Conservation (phyloP, 2,888 invertebrate genomes). For the Cosmorhoe ocellata region DNA sequence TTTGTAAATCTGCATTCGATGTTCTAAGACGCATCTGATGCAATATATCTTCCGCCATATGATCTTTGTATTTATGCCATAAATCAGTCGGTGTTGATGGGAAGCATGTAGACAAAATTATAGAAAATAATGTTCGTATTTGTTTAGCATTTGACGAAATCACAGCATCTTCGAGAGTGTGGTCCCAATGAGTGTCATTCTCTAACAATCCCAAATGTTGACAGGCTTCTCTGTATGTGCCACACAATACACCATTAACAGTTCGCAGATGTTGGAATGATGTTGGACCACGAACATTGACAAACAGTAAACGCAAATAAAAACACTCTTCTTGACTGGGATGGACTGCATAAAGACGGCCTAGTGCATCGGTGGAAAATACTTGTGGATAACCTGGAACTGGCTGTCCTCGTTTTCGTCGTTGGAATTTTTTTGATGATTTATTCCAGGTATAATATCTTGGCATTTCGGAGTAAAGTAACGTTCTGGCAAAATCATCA, state of each 20-base stretch:
- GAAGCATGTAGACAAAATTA: conserved; percentile 41
- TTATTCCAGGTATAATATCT: conserved; percentile 23
- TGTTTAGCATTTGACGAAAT: conserved; percentile 37
- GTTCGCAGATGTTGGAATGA: conserved; percentile 28
- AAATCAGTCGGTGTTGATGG: conserved; percentile 20
- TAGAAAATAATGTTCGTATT: conserved; percentile 43
- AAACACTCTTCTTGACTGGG: conserved; percentile 35
- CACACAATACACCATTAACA: conserved; percentile 22
- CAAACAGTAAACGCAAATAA: conserved; percentile 31
- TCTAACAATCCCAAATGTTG: conserved; percentile 40
- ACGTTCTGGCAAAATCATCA: conserved; percentile 11
- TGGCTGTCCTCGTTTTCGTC: conserved; percentile 33
- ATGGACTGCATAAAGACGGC: conserved; percentile 34
- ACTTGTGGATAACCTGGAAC: conserved; percentile 30
- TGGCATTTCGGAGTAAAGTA: conserved; percentile 31
- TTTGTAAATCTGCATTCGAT: not conserved
- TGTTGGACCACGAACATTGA: conserved; percentile 33
- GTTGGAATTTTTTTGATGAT: conserved; percentile 26
- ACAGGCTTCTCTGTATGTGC: conserved; percentile 40
- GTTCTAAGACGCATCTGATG: not conserved
- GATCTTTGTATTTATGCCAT: conserved; percentile 9
- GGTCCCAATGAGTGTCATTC: conserved; percentile 39
- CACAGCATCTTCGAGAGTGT: conserved; percentile 32
- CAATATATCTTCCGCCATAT: conserved; percentile 16
- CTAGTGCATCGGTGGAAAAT: conserved; percentile 31